Base-by-base conservation (phyloP, 2,797 vertebrate genomes). In the Pseudochromis fuscus region DNA sequence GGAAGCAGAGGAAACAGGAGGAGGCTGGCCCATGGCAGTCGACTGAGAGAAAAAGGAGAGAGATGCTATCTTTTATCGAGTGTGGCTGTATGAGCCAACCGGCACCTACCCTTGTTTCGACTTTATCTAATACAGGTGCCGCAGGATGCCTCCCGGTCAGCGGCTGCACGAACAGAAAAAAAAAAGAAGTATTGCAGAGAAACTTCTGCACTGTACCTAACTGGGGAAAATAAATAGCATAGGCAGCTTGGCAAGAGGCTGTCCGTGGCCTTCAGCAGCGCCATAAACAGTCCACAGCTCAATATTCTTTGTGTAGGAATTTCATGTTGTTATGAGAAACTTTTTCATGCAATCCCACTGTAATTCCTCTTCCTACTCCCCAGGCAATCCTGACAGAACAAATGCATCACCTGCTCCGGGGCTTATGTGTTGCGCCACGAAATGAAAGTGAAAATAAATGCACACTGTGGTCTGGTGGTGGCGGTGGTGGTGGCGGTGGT, bases 1-100 rank as follows among this genome's bases (percentile, higher is more conserved):
- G 79, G 89, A 87, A 84, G 83, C 77, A 77, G 70, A 83, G 70
- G 79, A 79, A 82, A 72, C 72, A 59, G 52, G 70, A 78, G 80
- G 65, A 75, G 55, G 48, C 57, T 74, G 71, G 83, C 81, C 75
- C 8, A 18, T 74, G 75, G 80, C 65, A 62, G 57, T 30, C 81
- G 68, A 62, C 50, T 56, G 71, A 75, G 59, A 76, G 60, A 56
- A 57, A n/a, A 83, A 61, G 31, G 57, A 75, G 61, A 69, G 64
- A 77, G 85, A 87, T 75, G 77, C 58, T 74, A 84, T 86, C 76
- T 79, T 67, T 83, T 69, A 79, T 87, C 69, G 69, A 72, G 61
- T 49, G 56, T 55, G 44, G 59, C 60, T 59, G 48, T 51, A 66
- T 71, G 67, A 86, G 75, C 75, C 76, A 69, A 59, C 48, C 79